Evolutionary conservation across 1,140 invertebrate genomes (phyloP).

Genomic region (Drosophila seguyi): DNA sequence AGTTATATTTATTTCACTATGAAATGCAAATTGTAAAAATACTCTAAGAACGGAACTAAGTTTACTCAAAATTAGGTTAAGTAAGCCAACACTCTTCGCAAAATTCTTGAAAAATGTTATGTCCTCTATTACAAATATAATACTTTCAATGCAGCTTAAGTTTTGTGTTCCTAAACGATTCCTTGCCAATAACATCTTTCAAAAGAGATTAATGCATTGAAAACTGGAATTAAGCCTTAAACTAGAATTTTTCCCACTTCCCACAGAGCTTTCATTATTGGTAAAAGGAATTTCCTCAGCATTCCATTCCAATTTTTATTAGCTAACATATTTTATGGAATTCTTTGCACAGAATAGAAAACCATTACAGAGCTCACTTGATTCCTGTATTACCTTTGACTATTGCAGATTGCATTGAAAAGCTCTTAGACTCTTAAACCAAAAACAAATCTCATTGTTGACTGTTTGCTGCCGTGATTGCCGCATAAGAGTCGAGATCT

Average conservation of each 20-base stretch:
- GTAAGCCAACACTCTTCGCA: too few species aligned
- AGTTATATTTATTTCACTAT: too few species aligned
- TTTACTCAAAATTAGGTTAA: not conserved
- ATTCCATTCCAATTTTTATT: conserved; percentile 32
- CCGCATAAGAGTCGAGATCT: conserved; percentile 68
- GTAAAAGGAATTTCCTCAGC: not conserved
- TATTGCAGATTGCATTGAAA: conserved; percentile 52
- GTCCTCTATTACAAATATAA: too few species aligned
- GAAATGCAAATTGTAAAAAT: too few species aligned
- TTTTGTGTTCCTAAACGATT: not conserved
- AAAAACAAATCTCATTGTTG: conserved; percentile 76
- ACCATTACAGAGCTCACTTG: conserved; percentile 39
- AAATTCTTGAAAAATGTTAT: not conserved
- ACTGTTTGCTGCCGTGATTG: conserved; percentile 78
- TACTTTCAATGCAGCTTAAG: not conserved
- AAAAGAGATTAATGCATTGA: not conserved
- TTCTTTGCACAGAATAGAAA: conserved; percentile 38
- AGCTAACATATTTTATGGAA: conserved; percentile 41
- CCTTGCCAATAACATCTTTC: not conserved
- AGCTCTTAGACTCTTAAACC: conserved; percentile 51
- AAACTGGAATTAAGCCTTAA: not conserved
- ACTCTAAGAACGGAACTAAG: not conserved
- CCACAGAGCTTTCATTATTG: conserved; percentile 3
- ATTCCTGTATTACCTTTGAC: conserved; percentile 39
- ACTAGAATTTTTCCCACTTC: not conserved